Evolutionary conservation across 2,797 vertebrate species (phyloP).

Genomic region (Danio choprae): DNA sequence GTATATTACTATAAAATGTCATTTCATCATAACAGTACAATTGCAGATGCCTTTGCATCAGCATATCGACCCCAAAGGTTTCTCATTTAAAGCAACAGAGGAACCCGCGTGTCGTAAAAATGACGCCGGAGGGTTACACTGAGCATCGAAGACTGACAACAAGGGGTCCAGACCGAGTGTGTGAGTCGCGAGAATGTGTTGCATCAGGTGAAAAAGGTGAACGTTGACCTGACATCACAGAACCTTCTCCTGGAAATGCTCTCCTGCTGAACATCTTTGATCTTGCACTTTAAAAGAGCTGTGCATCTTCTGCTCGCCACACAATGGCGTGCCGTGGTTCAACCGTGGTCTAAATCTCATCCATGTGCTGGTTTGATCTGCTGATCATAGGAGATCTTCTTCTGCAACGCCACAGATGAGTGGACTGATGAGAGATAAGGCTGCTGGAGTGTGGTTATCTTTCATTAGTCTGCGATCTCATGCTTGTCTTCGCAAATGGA

Average conservation of each 20-base stretch:
- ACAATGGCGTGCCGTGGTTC: not conserved
- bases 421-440: slow-evolving; percentile 37
- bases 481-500: slow-evolving; percentile 29
- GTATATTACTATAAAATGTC: no score
- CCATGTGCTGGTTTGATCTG: slow-evolving; percentile 42
- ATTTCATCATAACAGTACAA: no score
- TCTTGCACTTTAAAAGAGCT: slow-evolving; percentile 18
- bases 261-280: slow-evolving; percentile 23
- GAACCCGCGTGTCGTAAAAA: no score
- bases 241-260: not conserved
- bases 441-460: slow-evolving; percentile 10
- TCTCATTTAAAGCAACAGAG: no score
- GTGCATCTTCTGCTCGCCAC: slow-evolving; percentile 2
- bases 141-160: no score
- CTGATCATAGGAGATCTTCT: slow-evolving; percentile 46
- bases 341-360: slow-evolving; percentile 23
- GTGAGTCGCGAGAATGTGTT: not conserved
- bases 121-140: no score
- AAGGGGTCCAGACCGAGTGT: no score
- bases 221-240: slow-evolving; percentile 17
- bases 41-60: no score
- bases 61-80: no score
- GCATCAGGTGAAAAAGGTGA: slow-evolving; percentile 15
- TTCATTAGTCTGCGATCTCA: slow-evolving; percentile 3
- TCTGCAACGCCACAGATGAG: slow-evolving; percentile 11